Evolutionary conservation across 2,888 invertebrate genomes (phyloP).

Genomic region (Drosophila meridionalis): DNA sequence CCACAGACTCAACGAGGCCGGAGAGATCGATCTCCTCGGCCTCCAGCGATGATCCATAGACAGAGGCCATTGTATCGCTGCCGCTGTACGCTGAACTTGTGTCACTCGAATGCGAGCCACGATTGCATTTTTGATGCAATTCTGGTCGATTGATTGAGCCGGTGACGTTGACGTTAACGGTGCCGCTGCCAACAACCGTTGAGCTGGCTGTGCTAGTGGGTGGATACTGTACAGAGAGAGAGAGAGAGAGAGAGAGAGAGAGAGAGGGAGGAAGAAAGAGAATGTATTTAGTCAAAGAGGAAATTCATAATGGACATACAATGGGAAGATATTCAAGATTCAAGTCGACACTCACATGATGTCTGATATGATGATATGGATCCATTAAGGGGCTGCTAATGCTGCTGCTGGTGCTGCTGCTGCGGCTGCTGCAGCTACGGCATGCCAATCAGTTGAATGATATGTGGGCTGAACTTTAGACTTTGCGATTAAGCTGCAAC

Average conservation of each 20-base stretch:
- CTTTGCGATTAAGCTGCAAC: constrained; percentile 46
- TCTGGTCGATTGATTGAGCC: constrained; percentile 86
- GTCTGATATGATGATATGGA: constrained; percentile 83
- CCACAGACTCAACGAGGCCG: constrained; percentile 97
- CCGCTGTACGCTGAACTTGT: constrained; percentile 98
- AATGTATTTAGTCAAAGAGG: constrained; percentile 5
- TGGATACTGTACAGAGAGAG: constrained; percentile 51
- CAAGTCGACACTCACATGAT: constrained; percentile 71
- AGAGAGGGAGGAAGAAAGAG: too few relatives aligned
- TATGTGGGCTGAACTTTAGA: constrained; percentile 60
- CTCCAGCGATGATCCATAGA: constrained; percentile 93
- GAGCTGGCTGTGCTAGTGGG: constrained; percentile 48
- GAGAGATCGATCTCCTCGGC: constrained; percentile 95
- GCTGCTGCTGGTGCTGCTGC: constrained; percentile 24
- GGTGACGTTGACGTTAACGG: constrained; percentile 19
- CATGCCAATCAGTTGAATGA: constrained; percentile 55
- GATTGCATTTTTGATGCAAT: constrained; percentile 93
- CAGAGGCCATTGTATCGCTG: constrained; percentile 97
- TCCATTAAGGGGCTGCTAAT: constrained; percentile 74
- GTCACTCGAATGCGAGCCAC: constrained; percentile 95
- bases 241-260: not conserved
- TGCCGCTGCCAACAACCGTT: constrained; percentile 46
- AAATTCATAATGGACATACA: constrained; percentile 41
- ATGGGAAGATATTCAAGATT: constrained; percentile 18
- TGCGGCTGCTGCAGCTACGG: constrained; percentile 45